phyloP scores from a whole-genome alignment of 2,113 vertebrate genomes.

The Chionodraco myersi region DNA sequence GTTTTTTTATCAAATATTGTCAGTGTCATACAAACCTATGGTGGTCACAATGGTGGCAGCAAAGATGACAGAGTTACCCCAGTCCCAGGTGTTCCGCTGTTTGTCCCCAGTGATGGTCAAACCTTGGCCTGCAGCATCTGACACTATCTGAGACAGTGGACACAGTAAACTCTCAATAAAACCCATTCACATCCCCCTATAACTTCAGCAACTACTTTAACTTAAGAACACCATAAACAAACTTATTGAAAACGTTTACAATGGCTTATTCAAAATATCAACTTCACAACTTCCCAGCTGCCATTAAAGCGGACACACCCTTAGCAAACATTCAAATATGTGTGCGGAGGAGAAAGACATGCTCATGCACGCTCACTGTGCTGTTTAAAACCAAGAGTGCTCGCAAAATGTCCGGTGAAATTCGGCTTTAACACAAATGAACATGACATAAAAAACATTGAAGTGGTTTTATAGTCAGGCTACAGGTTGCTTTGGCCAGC shows the following conservation, averaged over 20 bases:
- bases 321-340: constrained; percentile 9
- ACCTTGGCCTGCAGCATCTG: constrained; percentile 90
- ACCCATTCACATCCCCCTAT: too few species aligned
- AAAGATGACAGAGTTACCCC: constrained; percentile 95
- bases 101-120: constrained; percentile 92
- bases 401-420: too few species aligned
- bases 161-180: neutral
- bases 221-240: neutral
- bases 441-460: accelerated
- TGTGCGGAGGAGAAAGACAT: neutral
- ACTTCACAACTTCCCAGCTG: neutral
- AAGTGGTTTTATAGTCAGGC: accelerated
- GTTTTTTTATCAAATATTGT: neutral
- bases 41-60: constrained; percentile 97
- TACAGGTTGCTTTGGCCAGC: neutral
- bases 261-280: neutral
- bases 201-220: neutral
- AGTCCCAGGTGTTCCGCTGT: constrained; percentile 92
- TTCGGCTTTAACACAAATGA: neutral
- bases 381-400: neutral
- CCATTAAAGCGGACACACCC: constrained; percentile 27
- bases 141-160: constrained; percentile 84
- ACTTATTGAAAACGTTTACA: too few species aligned
- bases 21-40: constrained; percentile 84
- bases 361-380: constrained; percentile 8